A percentile compares a stretch with the other conserved stretches of the same genome.
Conservation (phyloP, 2,888 invertebrate genomes). For the Tenthredo distinguenda region DNA sequence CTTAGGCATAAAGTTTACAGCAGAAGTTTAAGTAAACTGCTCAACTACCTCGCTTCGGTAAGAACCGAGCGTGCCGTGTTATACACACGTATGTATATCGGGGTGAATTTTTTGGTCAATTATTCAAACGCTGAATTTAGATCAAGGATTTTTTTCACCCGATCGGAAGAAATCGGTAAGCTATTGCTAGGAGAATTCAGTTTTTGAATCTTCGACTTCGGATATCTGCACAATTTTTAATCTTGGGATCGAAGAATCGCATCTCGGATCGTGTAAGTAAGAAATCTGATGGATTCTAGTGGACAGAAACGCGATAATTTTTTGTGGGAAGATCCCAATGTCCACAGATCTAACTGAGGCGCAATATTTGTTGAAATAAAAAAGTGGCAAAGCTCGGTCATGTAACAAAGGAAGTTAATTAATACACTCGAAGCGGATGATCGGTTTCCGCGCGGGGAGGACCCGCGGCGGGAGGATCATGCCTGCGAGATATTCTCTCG, state of each 20-base stretch:
- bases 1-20: slow-evolving; percentile 29
- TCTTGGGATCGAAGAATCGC: too few species aligned
- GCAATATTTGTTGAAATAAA: neutral
- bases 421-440: slow-evolving; percentile 59
- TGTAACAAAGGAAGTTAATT: slow-evolving; percentile 64
- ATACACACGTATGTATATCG: neutral
- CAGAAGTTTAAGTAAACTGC: neutral
- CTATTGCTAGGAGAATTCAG: neutral
- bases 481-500: slow-evolving; percentile 46
- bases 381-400: slow-evolving; percentile 35
- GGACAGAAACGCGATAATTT: slow-evolving; percentile 10
- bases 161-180: too few species aligned
- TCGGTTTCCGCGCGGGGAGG: slow-evolving; percentile 48
- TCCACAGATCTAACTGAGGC: neutral
- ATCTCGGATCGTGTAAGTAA: neutral
- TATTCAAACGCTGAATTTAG: neutral
- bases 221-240: neutral
- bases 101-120: neutral
- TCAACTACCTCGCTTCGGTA: neutral
- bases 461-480: slow-evolving; percentile 55
- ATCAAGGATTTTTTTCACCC: too few species aligned
- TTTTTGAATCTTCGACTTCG: neutral
- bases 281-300: neutral
- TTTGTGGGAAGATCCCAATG: neutral
- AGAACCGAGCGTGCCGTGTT: neutral